Evolutionary conservation across 2,888 invertebrate genomes (phyloP), one percentile per base, ranked within the genome.

Genomic region (Zelleria hepariella): DNA sequence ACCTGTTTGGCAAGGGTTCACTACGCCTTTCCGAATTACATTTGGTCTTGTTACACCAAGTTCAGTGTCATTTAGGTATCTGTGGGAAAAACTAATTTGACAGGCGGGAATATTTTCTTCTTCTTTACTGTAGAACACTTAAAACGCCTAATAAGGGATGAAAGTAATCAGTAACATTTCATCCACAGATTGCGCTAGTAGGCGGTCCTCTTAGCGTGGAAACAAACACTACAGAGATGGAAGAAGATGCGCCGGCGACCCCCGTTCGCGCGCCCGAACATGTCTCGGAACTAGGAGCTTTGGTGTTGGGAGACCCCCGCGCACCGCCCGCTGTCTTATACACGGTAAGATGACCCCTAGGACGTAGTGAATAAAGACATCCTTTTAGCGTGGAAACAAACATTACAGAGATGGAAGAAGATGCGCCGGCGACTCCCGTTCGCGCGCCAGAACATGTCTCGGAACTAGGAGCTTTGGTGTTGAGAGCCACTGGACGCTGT

Each of bases 231-330:
- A 91, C 91, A 58, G 93, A 93, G 60, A 94, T 93, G 92, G 94
- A 93, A 64, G 93, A 93, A 20, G 86, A 85, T 68, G 90, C 88
- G 59, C 83, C 91, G 52, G 87, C 86, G 47, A 83, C 89, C 27
- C 70, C 80, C n/a, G 57, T 75, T 80, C 63, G 86, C 68, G 65
- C 90, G 70, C 72, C 94, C 20, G 95, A 96, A 71, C 93, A 93
- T 2, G 93, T 96, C 62, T 94, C 95, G 63, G 96, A 96, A 74
- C 88, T 97, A 62, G 97, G 97, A 42, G 90, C 91, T 55, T 90
- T 94, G 57, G 86, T 96, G 64, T 84, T 97, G 62, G 87, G 92
- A 20, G 92, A 91, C 69, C 68, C 77, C 0, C 53, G 64, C 21
- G 79, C 79, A 27, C 82, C 82, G 0, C 76, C 82, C 0, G 77